Evolutionary conservation across 2,113 vertebrate species (phyloP).

Genomic region (Hippoglossus stenolepis): DNA sequence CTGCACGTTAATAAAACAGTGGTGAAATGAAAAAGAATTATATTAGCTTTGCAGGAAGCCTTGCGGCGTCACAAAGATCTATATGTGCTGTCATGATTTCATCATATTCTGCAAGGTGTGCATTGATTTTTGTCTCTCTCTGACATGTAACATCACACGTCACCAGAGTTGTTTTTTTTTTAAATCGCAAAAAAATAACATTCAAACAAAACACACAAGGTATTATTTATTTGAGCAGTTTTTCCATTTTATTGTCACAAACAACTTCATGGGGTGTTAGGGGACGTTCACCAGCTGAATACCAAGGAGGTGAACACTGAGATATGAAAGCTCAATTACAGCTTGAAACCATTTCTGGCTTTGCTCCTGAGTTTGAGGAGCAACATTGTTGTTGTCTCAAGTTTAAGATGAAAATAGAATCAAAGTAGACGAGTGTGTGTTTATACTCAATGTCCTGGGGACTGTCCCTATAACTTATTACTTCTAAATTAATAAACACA

Average conservation of each 20-base stretch:
- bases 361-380: not conserved
- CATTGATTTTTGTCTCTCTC: conserved; percentile 57
- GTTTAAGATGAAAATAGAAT: no score
- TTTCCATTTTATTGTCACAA: conserved; percentile 1
- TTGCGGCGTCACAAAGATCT: conserved; percentile 61
- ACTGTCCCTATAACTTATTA: no score
- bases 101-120: conserved; percentile 58
- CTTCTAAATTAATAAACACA: not conserved
- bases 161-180: conserved; percentile 12
- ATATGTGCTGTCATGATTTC: conserved; percentile 67
- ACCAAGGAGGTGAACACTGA: conserved; percentile 15
- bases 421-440: no score
- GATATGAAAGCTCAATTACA: conserved; percentile 32
- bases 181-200: not conserved
- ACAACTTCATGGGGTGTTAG: not conserved
- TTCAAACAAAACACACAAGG: conserved; percentile 11
- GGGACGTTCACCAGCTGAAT: conserved; percentile 3
- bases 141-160: conserved; percentile 20
- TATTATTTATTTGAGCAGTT: not conserved
- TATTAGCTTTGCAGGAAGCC: conserved; percentile 57
- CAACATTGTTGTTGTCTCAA: no score
- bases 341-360: conserved; percentile 4
- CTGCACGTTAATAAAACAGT: conserved; percentile 46
- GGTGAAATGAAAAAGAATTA: conserved; percentile 57
- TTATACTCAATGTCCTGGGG: no score